These are phyloP conservation scores for Microcebus ravelobensis DNA, from an alignment of 2,113 vertebrate species.

Conservation along the genomic window DNA sequence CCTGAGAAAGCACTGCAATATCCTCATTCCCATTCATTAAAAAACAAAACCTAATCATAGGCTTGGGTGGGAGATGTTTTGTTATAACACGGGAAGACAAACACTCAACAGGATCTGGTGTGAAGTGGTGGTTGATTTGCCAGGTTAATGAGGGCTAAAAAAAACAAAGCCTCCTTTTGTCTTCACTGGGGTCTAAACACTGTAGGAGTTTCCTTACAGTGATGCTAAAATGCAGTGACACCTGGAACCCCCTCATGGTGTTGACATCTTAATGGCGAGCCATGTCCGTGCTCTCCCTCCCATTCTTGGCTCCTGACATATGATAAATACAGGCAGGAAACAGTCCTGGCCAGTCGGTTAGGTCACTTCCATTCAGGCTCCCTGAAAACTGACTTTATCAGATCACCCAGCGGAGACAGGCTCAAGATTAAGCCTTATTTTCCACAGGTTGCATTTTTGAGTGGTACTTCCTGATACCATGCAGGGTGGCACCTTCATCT, in stretches of 20 bases:
- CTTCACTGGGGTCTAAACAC: not conserved
- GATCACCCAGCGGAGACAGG: not conserved
- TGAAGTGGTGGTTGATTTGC: not conserved
- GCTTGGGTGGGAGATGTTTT: not conserved
- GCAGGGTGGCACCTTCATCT: not conserved
- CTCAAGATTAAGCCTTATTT: not conserved
- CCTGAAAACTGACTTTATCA: not conserved
- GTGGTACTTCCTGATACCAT: not conserved
- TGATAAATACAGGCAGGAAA: not conserved
- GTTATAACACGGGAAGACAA: not conserved
- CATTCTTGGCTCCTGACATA: not conserved
- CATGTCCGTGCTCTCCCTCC: no score
- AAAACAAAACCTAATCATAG: not conserved
- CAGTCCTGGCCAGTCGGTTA: not conserved
- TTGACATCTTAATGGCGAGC: not conserved
- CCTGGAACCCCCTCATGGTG: not conserved
- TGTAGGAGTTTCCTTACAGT: not conserved
- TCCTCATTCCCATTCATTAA: not conserved
- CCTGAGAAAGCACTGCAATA: not conserved
- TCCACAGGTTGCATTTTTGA: not conserved
- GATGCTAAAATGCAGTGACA: not conserved
- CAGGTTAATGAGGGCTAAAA: not conserved
- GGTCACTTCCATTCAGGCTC: not conserved
- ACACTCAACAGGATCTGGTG: not conserved
- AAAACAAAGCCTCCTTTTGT: not conserved